A percentile compares a stretch with the other conserved stretches of the same genome.
Conservation (phyloP, 1,140 invertebrate species). For the Babylonia areolata region DNA sequence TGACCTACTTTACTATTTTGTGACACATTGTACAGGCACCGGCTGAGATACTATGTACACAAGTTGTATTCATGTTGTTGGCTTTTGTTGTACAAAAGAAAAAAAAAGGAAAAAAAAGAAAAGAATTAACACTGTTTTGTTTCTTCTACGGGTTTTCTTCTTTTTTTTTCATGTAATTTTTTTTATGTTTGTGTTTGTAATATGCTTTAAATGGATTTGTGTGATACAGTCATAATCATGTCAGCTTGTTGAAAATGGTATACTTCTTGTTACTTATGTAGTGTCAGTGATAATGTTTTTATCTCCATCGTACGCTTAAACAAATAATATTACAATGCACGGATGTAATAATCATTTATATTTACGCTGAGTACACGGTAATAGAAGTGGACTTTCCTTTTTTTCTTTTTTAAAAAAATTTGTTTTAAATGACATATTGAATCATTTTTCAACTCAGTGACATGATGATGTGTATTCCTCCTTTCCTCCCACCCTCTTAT, state of each 20-base stretch:
- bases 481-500: too few relatives aligned
- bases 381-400: too few relatives aligned
- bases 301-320: too few relatives aligned
- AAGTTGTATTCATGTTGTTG: neutral
- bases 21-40: neutral
- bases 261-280: neutral
- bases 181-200: neutral
- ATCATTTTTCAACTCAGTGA: too few relatives aligned
- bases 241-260: neutral
- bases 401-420: too few relatives aligned
- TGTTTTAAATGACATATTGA: too few relatives aligned
- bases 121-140: neutral
- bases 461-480: too few relatives aligned
- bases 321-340: too few relatives aligned
- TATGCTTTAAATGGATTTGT: slow-evolving; percentile 4
- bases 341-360: too few relatives aligned
- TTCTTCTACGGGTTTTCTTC: neutral
- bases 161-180: neutral
- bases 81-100: neutral
- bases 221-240: slow-evolving; percentile 3
- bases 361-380: too few relatives aligned
- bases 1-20: neutral
- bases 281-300: too few relatives aligned
- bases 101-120: too few relatives aligned
- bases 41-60: neutral